These are phyloP conservation scores for Leptinotarsa haldemani DNA, from an alignment of 2,888 invertebrate species.

Conservation along the genomic window DNA sequence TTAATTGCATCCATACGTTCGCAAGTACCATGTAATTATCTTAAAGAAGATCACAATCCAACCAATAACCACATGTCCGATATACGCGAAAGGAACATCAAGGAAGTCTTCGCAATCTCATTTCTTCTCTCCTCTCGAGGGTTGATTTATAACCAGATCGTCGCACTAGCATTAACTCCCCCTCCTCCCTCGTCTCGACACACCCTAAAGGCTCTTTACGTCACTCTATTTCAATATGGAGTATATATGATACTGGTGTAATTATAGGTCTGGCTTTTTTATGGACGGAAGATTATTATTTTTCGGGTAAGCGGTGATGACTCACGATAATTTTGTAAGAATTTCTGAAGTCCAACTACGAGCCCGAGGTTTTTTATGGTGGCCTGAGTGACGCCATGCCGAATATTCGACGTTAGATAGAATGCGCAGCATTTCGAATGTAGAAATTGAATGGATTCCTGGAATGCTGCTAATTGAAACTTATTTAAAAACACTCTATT, in stretches of 20 bases:
- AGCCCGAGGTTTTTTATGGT: conserved; percentile 10
- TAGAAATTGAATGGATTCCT: too few relatives aligned
- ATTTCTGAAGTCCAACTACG: conserved; percentile 6
- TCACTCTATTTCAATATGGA: conserved; percentile 36
- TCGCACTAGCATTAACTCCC: conserved; percentile 28
- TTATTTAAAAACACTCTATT: too few relatives aligned
- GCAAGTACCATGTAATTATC: conserved; percentile 13
- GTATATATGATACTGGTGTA: conserved; percentile 35
- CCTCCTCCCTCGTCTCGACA: background rate
- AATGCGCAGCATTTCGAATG: too few relatives aligned
- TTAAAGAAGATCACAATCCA: conserved; percentile 2
- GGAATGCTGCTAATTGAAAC: too few relatives aligned
- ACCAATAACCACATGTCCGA: conserved; percentile 6
- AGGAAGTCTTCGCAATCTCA: conserved; percentile 13
- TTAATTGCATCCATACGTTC: conserved; percentile 19
- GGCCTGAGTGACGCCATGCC: background rate
- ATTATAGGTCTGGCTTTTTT: conserved; percentile 36
- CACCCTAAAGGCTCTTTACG: conserved; percentile 24
- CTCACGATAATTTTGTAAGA: conserved; percentile 33
- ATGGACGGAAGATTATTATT: conserved; percentile 34
- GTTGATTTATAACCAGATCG: conserved; percentile 47
- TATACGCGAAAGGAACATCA: conserved; percentile 17
- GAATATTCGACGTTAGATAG: too few relatives aligned
- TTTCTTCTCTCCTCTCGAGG: conserved; percentile 6
- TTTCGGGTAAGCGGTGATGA: conserved; percentile 35